Evolutionary conservation across 2,113 vertebrate species (phyloP), one percentile per base, ranked within the genome.

Genomic region (Blennius ocellaris): DNA sequence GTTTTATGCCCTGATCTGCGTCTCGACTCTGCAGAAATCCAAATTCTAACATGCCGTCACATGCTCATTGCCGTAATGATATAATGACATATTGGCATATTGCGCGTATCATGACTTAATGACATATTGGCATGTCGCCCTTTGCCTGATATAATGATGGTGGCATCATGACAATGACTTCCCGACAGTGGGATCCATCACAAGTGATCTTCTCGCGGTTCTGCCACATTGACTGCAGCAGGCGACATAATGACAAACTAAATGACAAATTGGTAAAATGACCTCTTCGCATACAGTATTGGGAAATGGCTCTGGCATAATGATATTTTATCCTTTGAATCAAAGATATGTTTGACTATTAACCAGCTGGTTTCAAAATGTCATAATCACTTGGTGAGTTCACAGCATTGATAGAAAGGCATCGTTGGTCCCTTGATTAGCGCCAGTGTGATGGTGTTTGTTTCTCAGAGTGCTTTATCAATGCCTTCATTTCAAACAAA

Each of bases 1-100:
- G 58, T 64, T 50, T 60, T 43, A 71, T 44, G 38, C 16, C 11
- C 41, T 70, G 30, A 40, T 76, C 62, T 73, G 50, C 51, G 60
- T 66, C 48, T 9, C 47, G 4, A 30, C 21, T 30, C 21, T 30
- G 21, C 21, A 30, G 21, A 30, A 30, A 30, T 30, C 21, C 21
- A 30, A 30, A 30, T 30, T 30, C 21, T 30, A 30, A 30, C 21
- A 30, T 30, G 21, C 21, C 4, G 21, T 62, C 15, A 21, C 41
- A 55, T 52, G 68, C 58, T 55, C 45, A 73, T 10, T 6, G 8
- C 51, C 17, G 43, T 21, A 58, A 6, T 30, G 47, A 50, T 17
- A 47, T 45, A n/a, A 21, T 57, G n/a, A 62, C 40, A 52, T 45
- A 48, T 53, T 57, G 15, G 43, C 49, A 53, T 54, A 43, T 69